phyloP scores from a whole-genome alignment of 2,113 vertebrate species.

The Sceloporus tristichus region DNA sequence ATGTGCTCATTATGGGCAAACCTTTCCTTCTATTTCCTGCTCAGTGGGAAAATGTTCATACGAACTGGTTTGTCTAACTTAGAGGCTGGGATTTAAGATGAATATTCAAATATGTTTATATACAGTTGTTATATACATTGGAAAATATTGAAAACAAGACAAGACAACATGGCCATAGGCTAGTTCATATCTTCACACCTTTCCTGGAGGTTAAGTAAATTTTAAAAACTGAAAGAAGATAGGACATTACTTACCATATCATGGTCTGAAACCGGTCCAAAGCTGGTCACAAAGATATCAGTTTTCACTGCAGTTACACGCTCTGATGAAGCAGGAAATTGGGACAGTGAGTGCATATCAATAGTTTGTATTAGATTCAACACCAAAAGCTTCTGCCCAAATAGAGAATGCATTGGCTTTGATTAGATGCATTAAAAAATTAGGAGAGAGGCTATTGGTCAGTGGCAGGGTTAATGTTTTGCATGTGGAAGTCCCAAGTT shows the following conservation, averaged over 20 bases:
- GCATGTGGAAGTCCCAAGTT: not conserved
- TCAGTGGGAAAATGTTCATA: not conserved
- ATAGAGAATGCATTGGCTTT: slow-evolving; percentile 76
- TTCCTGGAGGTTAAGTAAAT: slow-evolving; percentile 11
- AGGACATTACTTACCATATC: slow-evolving; percentile 91
- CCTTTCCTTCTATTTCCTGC: not conserved
- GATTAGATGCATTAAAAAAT: slow-evolving; percentile 77
- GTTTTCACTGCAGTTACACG: slow-evolving; percentile 99
- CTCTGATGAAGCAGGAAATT: slow-evolving; percentile 97
- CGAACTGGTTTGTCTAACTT: not conserved
- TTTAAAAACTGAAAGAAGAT: slow-evolving; percentile 42
- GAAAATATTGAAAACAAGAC: slow-evolving; percentile 6
- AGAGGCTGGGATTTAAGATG: not conserved
- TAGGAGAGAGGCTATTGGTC: not conserved
- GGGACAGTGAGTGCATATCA: slow-evolving; percentile 87
- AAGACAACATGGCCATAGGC: slow-evolving; percentile 8
- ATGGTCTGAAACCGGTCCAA: slow-evolving; percentile 98
- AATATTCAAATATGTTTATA: slow-evolving; percentile 49
- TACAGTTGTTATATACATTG: slow-evolving; percentile 13
- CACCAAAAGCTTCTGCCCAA: slow-evolving; percentile 77
- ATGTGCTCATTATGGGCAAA: not conserved
- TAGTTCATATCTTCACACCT: slow-evolving; percentile 16
- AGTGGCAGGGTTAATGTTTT: not conserved
- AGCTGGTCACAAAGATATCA: slow-evolving; percentile 99
- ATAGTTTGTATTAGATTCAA: slow-evolving; percentile 80